phyloP scores from a whole-genome alignment of 2,888 invertebrate species.

The Mythimna loreyi region DNA sequence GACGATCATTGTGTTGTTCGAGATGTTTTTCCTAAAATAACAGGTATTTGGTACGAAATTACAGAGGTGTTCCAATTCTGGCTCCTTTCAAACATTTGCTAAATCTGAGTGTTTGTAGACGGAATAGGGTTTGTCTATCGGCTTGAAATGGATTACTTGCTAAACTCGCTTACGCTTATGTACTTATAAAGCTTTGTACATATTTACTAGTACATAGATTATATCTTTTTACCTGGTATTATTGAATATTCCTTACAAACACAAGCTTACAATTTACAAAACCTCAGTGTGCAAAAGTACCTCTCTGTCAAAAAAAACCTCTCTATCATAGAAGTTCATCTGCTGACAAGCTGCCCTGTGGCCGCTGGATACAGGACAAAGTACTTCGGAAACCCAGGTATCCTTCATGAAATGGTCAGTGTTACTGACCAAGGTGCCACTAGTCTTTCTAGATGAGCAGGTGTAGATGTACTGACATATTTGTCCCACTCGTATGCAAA shows the following conservation, averaged over 20 bases:
- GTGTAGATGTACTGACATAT: too few species aligned
- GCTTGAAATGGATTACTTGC: constrained; percentile 43
- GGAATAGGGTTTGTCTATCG: constrained; percentile 6
- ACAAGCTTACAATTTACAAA: too few species aligned
- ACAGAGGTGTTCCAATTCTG: constrained; percentile 23
- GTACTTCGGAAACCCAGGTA: too few species aligned
- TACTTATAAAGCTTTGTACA: constrained; percentile 9
- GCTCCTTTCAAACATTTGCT: constrained; percentile 24
- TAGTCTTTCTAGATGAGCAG: too few species aligned
- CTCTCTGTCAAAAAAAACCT: too few species aligned
- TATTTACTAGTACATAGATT: neutral
- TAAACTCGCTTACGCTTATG: constrained; percentile 5
- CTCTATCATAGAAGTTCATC: too few species aligned
- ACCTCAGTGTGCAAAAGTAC: too few species aligned
- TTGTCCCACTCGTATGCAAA: too few species aligned
- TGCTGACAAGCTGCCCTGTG: too few species aligned
- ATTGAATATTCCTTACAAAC: neutral
- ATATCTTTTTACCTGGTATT: neutral
- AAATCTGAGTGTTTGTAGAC: constrained; percentile 30
- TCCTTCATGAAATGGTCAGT: too few species aligned
- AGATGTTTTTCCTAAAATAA: constrained; percentile 58
- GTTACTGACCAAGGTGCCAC: too few species aligned
- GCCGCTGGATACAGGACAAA: too few species aligned
- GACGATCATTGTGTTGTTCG: constrained; percentile 61
- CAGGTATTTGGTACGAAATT: constrained; percentile 52